Evolutionary conservation across 1,140 invertebrate genomes (phyloP).

Genomic region (Ostrea edulis): DNA sequence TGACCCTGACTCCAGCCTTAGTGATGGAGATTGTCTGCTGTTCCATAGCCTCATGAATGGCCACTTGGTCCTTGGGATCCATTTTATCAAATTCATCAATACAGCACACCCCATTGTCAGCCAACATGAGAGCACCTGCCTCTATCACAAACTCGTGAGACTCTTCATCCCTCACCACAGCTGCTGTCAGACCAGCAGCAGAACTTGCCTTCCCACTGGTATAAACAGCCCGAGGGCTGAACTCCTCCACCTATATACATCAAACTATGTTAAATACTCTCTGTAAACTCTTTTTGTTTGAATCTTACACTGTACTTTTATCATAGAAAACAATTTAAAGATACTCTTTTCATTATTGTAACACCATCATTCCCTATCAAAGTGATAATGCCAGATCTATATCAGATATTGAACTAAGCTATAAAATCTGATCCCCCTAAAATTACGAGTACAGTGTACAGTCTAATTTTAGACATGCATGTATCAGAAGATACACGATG

Average conservation of each 20-base stretch:
- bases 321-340: no score
- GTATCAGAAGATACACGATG: no score
- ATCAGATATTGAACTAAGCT: no score
- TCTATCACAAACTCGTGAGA: conserved; percentile 99
- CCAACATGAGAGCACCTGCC: conserved; percentile 99
- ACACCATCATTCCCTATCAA: no score
- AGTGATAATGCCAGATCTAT: no score
- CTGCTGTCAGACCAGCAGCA: conserved; percentile 95
- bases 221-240: conserved; percentile 97
- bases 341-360: no score
- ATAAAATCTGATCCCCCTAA: no score
- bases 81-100: conserved; percentile 99
- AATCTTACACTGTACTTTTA: no score
- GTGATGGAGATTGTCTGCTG: conserved; percentile 99
- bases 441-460: no score
- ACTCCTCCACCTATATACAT: conserved; percentile 89
- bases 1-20: conserved; percentile 96
- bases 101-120: conserved; percentile 99
- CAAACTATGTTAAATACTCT: neutral
- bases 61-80: conserved; percentile 98
- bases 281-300: no score
- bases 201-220: conserved; percentile 99
- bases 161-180: conserved; percentile 98
- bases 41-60: conserved; percentile 99
- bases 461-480: no score